Conservation (phyloP, 1,140 invertebrate species). For the Neuroterus valhalla region DNA sequence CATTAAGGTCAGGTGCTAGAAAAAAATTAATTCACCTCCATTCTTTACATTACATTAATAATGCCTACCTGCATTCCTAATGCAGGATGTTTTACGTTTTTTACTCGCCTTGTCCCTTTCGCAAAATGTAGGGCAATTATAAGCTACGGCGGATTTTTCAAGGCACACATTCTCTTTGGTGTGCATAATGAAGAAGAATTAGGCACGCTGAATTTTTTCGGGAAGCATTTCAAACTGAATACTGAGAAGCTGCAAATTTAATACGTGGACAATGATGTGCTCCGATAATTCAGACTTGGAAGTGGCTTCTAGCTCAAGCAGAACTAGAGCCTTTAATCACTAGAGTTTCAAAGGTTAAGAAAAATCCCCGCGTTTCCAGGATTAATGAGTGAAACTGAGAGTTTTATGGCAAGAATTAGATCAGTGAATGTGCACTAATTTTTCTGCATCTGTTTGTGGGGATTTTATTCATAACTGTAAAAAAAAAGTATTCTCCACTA, state of each 20-base stretch:
- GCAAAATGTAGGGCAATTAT: slow-evolving; percentile 7
- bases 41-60: not conserved
- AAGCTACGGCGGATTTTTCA: slow-evolving; percentile 8
- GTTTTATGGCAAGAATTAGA: not conserved
- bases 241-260: slow-evolving; percentile 17
- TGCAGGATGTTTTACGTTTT: slow-evolving; percentile 9
- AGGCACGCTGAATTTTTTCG: slow-evolving; percentile 5
- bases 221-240: slow-evolving; percentile 6
- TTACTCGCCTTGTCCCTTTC: slow-evolving; percentile 5
- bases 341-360: not conserved
- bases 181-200: slow-evolving; percentile 19
- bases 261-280: slow-evolving; percentile 1
- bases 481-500: too few species aligned
- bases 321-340: slow-evolving; percentile 6
- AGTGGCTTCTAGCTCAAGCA: not conserved
- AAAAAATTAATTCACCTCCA: not conserved
- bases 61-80: not conserved
- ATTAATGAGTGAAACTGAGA: not conserved
- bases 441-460: too few species aligned
- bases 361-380: not conserved
- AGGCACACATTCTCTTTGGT: slow-evolving; percentile 10
- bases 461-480: too few species aligned
- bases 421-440: too few species aligned
- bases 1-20: too few species aligned
- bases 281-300: not conserved